Percentiles rank a stretch among this genome's conserved stretches.
phyloP scores from a whole-genome alignment of 2,888 invertebrate species.

The Exephanes ischioxanthus region DNA sequence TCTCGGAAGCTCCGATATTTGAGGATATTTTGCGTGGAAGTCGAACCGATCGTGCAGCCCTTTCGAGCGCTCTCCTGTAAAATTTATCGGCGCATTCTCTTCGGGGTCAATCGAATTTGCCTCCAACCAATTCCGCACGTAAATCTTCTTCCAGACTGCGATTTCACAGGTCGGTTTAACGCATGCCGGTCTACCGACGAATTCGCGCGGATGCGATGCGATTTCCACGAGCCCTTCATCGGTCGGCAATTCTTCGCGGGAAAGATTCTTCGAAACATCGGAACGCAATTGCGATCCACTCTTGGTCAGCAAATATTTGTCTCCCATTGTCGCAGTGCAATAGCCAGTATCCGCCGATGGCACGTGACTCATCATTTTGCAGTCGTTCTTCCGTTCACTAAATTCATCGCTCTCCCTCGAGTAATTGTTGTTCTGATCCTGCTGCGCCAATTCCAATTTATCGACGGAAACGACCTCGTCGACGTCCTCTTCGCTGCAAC shows the following conservation, averaged over 20 bases:
- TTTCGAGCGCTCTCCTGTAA: background rate
- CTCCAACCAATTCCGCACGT: slow-evolving; percentile 53
- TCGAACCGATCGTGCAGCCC: slow-evolving; percentile 1
- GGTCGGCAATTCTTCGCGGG: slow-evolving; percentile 7
- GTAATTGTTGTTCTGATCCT: slow-evolving; percentile 47
- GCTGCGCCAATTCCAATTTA: slow-evolving; percentile 4
- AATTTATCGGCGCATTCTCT: slow-evolving; percentile 9
- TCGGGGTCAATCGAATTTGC: background rate
- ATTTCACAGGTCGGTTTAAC: background rate
- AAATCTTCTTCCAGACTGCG: slow-evolving; percentile 39
- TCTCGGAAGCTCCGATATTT: slow-evolving; percentile 16
- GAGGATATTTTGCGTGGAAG: slow-evolving; percentile 1
- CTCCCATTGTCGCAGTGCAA: slow-evolving; percentile 11
- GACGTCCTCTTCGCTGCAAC: slow-evolving; percentile 10
- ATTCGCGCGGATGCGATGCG: background rate
- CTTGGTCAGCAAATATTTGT: slow-evolving; percentile 27
- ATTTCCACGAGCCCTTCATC: background rate
- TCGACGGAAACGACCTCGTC: slow-evolving; percentile 5
- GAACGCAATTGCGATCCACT: background rate
- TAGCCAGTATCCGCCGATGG: slow-evolving; percentile 43
- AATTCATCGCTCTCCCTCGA: background rate
- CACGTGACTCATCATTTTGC: background rate
- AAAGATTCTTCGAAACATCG: slow-evolving; percentile 22
- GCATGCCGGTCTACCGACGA: background rate
- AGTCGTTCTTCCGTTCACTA: background rate